Evolutionary conservation across 2,113 vertebrate species (phyloP).

Genomic region (Festucalex cinctus): DNA sequence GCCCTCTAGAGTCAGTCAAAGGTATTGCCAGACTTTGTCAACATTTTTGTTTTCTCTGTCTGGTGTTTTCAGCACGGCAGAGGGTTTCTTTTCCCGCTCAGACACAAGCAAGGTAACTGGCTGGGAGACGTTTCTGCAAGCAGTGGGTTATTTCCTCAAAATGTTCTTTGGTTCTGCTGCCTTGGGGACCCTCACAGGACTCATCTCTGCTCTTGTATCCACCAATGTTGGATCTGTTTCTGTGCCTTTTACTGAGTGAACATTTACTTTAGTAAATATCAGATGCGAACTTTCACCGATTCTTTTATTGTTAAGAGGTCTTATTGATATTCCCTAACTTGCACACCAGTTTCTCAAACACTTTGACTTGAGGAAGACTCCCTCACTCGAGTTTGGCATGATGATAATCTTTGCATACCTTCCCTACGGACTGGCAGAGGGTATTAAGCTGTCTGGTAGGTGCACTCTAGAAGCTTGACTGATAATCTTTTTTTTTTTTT

Average conservation of each 20-base stretch:
- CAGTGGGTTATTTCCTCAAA: constrained; percentile 91
- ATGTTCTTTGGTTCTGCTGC: constrained; percentile 99
- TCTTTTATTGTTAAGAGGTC: not conserved
- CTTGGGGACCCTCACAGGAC: constrained; percentile 92
- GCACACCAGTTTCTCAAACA: constrained; percentile 83
- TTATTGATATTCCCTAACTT: constrained; percentile 48
- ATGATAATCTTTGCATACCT: constrained; percentile 99
- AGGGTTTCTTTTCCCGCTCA: constrained; percentile 89
- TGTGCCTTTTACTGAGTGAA: not conserved
- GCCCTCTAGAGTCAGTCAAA: constrained; percentile 44
- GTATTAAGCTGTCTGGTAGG: constrained; percentile 93
- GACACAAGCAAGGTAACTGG: constrained; percentile 85
- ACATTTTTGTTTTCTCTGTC: constrained; percentile 7
- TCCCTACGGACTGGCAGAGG: constrained; percentile 93
- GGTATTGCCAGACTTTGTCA: constrained; percentile 23
- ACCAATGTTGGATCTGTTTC: constrained; percentile 22
- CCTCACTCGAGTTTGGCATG: constrained; percentile 97
- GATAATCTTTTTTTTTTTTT: not conserved
- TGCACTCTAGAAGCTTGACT: not conserved
- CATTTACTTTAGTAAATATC: no score
- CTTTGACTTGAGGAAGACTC: constrained; percentile 94
- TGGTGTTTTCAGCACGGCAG: constrained; percentile 82
- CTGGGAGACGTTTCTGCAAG: constrained; percentile 93
- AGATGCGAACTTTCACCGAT: no score
- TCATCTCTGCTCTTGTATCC: constrained; percentile 98